Percentiles rank a stretch among this genome's conserved stretches.
Evolutionary conservation across 2,113 vertebrate genomes (phyloP).

Genomic region (Penelope pileata): DNA sequence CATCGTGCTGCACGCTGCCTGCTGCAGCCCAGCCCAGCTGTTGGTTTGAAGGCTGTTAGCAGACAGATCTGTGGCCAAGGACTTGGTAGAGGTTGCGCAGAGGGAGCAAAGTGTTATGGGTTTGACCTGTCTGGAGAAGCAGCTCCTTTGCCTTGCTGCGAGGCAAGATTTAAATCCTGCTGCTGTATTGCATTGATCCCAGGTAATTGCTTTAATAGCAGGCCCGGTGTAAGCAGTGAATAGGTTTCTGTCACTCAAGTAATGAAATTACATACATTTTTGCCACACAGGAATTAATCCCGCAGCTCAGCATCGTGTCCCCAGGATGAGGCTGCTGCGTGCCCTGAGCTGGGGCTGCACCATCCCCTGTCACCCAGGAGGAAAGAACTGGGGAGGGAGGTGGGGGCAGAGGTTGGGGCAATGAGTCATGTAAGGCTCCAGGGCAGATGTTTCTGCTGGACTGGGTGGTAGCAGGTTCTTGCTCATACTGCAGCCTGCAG

Average conservation of each 20-base stretch:
- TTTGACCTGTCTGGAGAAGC: neutral
- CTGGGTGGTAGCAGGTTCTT: neutral
- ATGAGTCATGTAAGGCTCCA: neutral
- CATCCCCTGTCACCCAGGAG: neutral
- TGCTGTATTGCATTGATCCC: neutral
- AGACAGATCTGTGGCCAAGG: neutral
- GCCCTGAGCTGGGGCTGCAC: fast-evolving
- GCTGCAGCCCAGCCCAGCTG: neutral
- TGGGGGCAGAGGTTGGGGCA: neutral
- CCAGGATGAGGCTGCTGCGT: neutral
- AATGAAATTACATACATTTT: neutral
- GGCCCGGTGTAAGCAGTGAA: neutral
- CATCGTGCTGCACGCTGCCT: neutral
- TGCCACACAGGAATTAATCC: neutral
- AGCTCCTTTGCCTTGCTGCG: neutral
- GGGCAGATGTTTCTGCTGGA: neutral
- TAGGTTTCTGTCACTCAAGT: neutral
- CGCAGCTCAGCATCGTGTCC: fast-evolving
- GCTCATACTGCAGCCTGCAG: neutral
- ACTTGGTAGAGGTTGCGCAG: neutral
- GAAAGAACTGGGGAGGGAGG: neutral
- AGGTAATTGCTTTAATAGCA: neutral
- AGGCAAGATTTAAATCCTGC: neutral
- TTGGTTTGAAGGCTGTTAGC: neutral
- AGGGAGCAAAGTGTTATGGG: neutral